phyloP scores from a whole-genome alignment of 2,888 invertebrate genomes.

The Caenorhabditis panamensis region DNA sequence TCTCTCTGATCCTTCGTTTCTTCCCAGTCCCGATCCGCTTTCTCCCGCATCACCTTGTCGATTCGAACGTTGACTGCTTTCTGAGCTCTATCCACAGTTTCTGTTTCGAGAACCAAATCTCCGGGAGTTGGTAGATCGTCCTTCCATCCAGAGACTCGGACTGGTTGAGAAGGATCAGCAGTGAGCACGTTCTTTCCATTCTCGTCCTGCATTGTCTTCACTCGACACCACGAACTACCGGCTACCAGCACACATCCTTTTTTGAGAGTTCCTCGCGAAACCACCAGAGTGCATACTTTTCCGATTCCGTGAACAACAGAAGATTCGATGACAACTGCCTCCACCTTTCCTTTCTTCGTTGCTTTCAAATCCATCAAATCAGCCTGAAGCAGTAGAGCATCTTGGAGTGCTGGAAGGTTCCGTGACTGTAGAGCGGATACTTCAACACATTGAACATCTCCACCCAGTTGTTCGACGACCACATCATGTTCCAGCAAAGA shows the following conservation, averaged over 20 bases:
- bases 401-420: conserved; percentile 79
- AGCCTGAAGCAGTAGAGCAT: conserved; percentile 83
- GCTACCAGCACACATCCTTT: conserved; percentile 89
- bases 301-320: conserved; percentile 85
- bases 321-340: conserved; percentile 93
- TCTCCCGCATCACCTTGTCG: conserved; percentile 85
- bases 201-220: conserved; percentile 83
- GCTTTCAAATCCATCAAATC: conserved; percentile 91
- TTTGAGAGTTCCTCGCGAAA: conserved; percentile 90
- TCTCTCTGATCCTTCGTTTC: conserved; percentile 69
- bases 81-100: conserved; percentile 85
- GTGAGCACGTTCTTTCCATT: conserved; percentile 67
- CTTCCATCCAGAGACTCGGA: conserved; percentile 87
- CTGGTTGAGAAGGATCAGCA: conserved; percentile 77
- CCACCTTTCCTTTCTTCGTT: conserved; percentile 89
- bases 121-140: conserved; percentile 90
- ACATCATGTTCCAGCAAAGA: conserved; percentile 89
- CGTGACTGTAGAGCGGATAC: conserved; percentile 90
- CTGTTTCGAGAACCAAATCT: conserved; percentile 90
- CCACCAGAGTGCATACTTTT: conserved; percentile 89
- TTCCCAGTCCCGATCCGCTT: conserved; percentile 83
- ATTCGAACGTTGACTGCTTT: conserved; percentile 87
- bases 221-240: conserved; percentile 87
- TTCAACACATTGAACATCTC: conserved; percentile 92
- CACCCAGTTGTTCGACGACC: conserved; percentile 90